phyloP scores from a whole-genome alignment of 2,113 vertebrate genomes.

The Podarcis muralis region DNA sequence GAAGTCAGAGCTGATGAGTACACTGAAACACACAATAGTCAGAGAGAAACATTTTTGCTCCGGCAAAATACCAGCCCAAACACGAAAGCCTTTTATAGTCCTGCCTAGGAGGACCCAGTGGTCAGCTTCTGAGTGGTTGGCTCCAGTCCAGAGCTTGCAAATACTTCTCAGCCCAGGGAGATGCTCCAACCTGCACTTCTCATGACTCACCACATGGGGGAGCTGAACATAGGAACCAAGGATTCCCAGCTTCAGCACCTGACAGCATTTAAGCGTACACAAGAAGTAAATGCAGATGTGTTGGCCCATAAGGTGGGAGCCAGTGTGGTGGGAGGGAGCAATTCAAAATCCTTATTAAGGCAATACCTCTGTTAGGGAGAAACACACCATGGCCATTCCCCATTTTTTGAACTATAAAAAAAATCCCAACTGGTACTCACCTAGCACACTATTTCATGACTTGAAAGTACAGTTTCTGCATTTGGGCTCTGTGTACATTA shows the following conservation, averaged over 20 bases:
- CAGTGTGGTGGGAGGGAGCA: too few species aligned
- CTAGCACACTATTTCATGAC: too few species aligned
- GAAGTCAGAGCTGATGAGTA: neutral
- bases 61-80: neutral
- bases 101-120: neutral
- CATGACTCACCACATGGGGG: neutral
- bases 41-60: neutral
- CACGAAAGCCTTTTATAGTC: neutral
- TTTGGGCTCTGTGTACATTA: too few species aligned
- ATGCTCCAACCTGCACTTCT: neutral
- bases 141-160: neutral
- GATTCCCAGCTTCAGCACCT: neutral
- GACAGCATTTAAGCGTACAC: neutral
- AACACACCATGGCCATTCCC: too few species aligned
- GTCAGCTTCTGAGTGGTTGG: neutral
- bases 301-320: too few species aligned
- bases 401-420: too few species aligned
- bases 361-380: too few species aligned
- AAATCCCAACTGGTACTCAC: too few species aligned
- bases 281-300: too few species aligned
- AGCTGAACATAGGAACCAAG: neutral
- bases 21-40: neutral
- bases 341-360: too few species aligned
- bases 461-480: too few species aligned
- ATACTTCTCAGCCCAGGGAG: neutral